Conservation (phyloP, 2,113 vertebrate species). For the Manacus vitellinus region DNA sequence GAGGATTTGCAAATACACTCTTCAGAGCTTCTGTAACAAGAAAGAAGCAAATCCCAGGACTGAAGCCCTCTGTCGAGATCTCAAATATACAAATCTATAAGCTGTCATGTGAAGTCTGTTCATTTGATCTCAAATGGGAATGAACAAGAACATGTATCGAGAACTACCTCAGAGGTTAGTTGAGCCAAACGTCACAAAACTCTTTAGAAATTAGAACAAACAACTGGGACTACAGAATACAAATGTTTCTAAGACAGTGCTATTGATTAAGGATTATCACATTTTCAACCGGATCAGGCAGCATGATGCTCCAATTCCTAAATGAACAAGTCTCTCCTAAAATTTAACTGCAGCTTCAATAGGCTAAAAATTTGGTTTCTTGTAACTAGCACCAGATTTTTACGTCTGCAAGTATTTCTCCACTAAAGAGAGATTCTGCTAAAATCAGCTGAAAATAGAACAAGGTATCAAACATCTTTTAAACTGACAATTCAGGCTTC, state of each 20-base stretch:
- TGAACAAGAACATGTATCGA: not conserved
- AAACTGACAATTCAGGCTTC: not conserved
- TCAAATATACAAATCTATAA: not conserved
- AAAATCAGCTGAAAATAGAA: not conserved
- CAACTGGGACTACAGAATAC: not conserved
- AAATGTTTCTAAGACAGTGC: not conserved
- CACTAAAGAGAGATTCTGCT: not conserved
- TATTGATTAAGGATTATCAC: not conserved
- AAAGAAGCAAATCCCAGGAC: not conserved
- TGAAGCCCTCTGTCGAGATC: not conserved
- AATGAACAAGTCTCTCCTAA: not conserved
- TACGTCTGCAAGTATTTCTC: not conserved
- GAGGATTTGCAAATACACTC: constrained; percentile 7
- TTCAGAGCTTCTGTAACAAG: not conserved
- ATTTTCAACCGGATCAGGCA: not conserved
- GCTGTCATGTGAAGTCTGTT: not conserved
- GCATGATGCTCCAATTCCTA: not conserved
- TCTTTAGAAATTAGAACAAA: not conserved
- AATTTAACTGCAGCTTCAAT: not conserved
- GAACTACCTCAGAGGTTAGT: not conserved
- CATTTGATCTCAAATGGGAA: not conserved
- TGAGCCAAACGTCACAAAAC: not conserved
- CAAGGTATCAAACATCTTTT: not conserved
- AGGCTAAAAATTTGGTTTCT: not conserved
- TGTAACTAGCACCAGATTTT: not conserved